Base-by-base conservation (phyloP, 2,888 invertebrate species). In the Mythimna pallens region DNA sequence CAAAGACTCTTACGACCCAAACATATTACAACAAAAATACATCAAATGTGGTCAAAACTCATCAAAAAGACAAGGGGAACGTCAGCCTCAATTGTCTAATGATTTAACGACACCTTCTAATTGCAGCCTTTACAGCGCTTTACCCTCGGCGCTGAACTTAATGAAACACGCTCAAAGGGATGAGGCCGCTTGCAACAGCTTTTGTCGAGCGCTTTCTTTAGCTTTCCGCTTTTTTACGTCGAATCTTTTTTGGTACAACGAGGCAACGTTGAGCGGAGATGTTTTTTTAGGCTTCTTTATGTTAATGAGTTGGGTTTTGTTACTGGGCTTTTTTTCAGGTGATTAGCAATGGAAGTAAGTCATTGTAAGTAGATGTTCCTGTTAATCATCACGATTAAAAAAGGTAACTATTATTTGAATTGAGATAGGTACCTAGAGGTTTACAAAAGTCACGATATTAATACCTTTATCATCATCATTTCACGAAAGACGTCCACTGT, bases 91-190 rank as follows among this genome's bases (percentile, higher is more conserved):
- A 67, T 62, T 59, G 40, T 66, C n/a, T 34, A 47, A 73, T 34
- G 25, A 55, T 73, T 67, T 73, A 81, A 78, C 70, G 66, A 65
- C 55, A 57, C 22, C 50, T 65, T 67, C 70, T 74, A 70, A 80
- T 81, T 81, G 74, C 75, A 67, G 64, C 61, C 71, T 78, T 70
- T 52, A 59, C 64, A 79, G 73, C 62, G 79, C 79, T 79, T 57
- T 20, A 22, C 66, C 50, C n/a, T 52, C 50, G 20, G 50, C 34
- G 55, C 70, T 55, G 78, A 67, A 62, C 72, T 65, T 79, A 79
- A 79, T 79, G 81, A 79, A 76, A 76, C 61, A 57, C 65, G 81
- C 52, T 80, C 64, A 71, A 79, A 76, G 79, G 63, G 64, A 80
- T 47, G 71, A 50, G 25, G 52, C 57, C 50, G 75, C 76, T 64